These are phyloP conservation scores for Artemia sinica DNA, from an alignment of 2,888 invertebrate species.

Conservation along the genomic window DNA sequence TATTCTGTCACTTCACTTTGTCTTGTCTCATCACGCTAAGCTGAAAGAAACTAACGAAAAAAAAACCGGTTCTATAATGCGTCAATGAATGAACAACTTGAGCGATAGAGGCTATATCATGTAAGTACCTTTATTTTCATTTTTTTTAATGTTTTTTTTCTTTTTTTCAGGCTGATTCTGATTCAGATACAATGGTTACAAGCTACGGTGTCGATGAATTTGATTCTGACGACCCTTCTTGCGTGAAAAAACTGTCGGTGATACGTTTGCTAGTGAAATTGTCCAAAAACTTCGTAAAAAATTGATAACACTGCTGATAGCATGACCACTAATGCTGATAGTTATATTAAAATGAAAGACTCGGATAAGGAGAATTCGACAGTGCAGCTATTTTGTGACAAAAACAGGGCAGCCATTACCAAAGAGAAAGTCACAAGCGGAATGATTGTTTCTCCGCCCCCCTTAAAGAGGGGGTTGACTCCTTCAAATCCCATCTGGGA, in stretches of 20 bases:
- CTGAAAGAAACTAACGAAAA: no score
- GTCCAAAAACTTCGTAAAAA: not conserved
- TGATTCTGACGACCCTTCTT: not conserved
- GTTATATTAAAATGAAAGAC: not conserved
- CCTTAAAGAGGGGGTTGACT: slow-evolving; percentile 2
- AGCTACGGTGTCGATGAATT: not conserved
- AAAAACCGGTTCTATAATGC: no score
- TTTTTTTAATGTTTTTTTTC: no score
- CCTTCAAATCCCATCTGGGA: slow-evolving; percentile 2
- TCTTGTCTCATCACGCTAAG: no score
- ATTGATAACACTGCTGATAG: not conserved
- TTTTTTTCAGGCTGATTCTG: slow-evolving; percentile 2
- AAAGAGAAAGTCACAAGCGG: not conserved
- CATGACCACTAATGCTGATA: not conserved
- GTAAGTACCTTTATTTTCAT: no score
- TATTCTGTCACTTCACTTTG: no score
- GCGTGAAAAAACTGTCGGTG: not conserved
- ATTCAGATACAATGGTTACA: slow-evolving; percentile 4
- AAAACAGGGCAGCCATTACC: not conserved
- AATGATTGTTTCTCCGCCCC: not conserved
- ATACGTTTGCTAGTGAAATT: not conserved
- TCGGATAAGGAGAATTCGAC: not conserved
- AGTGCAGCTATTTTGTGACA: not conserved
- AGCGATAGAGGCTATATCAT: no score
- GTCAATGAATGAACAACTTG: no score